These are phyloP conservation scores for Podabrus alpinus DNA, from an alignment of 2,888 invertebrate genomes.

Conservation along the genomic window DNA sequence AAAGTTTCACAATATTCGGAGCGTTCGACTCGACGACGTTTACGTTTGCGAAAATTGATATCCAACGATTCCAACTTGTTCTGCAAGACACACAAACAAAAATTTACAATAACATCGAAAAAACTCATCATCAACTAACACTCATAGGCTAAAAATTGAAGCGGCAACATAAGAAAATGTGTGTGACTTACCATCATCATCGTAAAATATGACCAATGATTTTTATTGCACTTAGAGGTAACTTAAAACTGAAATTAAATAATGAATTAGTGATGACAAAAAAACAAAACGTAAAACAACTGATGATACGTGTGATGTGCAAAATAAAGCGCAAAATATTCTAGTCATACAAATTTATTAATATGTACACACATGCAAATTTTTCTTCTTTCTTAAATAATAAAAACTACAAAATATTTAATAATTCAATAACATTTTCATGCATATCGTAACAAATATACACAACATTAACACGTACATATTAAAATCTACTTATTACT, in stretches of 20 bases:
- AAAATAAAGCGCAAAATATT: slow-evolving; percentile 7
- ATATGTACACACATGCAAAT: neutral
- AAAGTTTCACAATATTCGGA: slow-evolving; percentile 30
- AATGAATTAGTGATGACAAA: slow-evolving; percentile 50
- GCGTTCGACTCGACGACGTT: slow-evolving; percentile 35
- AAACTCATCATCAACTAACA: slow-evolving; percentile 18
- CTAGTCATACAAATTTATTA: neutral
- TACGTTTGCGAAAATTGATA: slow-evolving; percentile 60
- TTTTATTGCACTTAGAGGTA: slow-evolving; percentile 54
- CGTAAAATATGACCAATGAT: slow-evolving; percentile 34
- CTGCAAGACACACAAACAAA: slow-evolving; percentile 47
- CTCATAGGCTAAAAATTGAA: neutral
- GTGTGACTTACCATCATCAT: slow-evolving; percentile 16
- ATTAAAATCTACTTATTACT: neutral
- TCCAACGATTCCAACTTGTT: slow-evolving; percentile 58
- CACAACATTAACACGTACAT: neutral
- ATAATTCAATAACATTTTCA: neutral
- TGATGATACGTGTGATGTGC: slow-evolving; percentile 4
- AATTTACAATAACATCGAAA: neutral
- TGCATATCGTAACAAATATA: neutral
- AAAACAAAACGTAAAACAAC: neutral
- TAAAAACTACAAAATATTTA: neutral
- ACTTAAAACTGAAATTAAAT: slow-evolving; percentile 58
- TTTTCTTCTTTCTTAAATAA: neutral
- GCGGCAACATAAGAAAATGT: neutral